These are phyloP conservation scores for Stegodyphus dumicola DNA, from an alignment of 1,140 invertebrate genomes.

Conservation along the genomic window DNA sequence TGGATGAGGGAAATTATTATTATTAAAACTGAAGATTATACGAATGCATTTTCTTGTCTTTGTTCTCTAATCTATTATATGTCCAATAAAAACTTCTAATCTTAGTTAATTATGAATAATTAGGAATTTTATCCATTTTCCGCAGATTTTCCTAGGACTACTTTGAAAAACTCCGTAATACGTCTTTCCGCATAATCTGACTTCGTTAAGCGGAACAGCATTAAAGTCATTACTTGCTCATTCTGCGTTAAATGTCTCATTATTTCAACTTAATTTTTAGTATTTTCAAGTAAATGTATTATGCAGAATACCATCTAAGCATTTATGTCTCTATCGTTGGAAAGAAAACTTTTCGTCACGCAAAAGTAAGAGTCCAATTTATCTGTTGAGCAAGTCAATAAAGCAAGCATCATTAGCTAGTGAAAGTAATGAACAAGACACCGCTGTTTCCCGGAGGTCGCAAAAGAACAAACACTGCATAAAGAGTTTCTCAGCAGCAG, in stretches of 20 bases:
- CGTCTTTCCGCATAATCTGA: neutral
- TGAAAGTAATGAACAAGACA: conserved; percentile 48
- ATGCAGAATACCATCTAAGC: neutral
- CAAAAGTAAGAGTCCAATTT: conserved; percentile 39
- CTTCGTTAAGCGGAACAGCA: conserved; percentile 11
- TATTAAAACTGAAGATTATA: too few relatives aligned
- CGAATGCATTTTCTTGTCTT: too few relatives aligned
- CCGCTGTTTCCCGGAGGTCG: conserved; percentile 28
- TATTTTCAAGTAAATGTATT: conserved; percentile 28
- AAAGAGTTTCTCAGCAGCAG: conserved; percentile 20
- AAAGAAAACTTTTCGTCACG: conserved; percentile 10
- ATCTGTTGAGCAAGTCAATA: conserved; percentile 48
- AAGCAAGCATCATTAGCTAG: conserved; percentile 47
- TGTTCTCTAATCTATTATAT: too few relatives aligned
- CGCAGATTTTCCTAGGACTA: conserved; percentile 29
- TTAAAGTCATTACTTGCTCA: conserved; percentile 38
- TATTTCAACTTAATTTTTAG: conserved; percentile 36
- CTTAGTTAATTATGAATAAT: too few relatives aligned
- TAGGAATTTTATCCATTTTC: too few relatives aligned
- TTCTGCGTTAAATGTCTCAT: conserved; percentile 25
- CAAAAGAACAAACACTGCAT: conserved; percentile 36
- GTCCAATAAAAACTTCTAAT: too few relatives aligned
- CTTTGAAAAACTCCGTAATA: conserved; percentile 27
- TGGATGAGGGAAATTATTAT: too few relatives aligned
- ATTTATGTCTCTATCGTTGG: conserved; percentile 8